phyloP scores from a whole-genome alignment of 2,113 vertebrate genomes.

The Myiagra hebetior region DNA sequence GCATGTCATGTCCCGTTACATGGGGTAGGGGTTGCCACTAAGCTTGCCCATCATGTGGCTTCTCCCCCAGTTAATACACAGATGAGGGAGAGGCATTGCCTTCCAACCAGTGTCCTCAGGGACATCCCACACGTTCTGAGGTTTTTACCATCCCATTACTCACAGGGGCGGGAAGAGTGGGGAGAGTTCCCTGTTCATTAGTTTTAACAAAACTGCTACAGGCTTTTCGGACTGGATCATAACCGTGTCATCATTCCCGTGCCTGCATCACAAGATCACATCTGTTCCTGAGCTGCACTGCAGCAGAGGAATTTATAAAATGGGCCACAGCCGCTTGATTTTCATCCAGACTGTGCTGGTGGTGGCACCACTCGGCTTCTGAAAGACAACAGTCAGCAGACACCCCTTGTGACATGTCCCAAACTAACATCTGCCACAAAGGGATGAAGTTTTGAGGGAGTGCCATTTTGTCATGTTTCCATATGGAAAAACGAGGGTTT shows the following conservation, averaged over 20 bases:
- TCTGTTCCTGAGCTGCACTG: background rate
- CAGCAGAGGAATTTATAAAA: background rate
- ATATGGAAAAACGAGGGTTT: background rate
- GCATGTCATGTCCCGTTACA: background rate
- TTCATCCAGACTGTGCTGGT: background rate
- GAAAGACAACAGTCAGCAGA: background rate
- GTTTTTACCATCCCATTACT: background rate
- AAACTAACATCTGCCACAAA: background rate
- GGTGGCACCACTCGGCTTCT: background rate
- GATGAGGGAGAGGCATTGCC: background rate
- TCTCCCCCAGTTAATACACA: background rate
- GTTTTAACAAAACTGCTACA: background rate
- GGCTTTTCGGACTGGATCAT: background rate
- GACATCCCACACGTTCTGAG: background rate
- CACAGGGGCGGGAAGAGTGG: rapidly evolving
- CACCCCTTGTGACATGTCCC: background rate
- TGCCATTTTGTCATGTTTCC: background rate
- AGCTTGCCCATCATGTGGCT: background rate
- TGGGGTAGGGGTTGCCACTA: background rate
- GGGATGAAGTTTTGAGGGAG: background rate
- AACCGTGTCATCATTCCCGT: background rate
- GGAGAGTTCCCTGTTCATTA: background rate
- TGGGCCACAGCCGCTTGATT: background rate
- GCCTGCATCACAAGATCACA: background rate
- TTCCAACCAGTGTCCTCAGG: background rate